Evolutionary conservation across 2,797 vertebrate genomes (phyloP), one percentile per base, ranked within the genome.

Genomic region (Oreochromis grahami): DNA sequence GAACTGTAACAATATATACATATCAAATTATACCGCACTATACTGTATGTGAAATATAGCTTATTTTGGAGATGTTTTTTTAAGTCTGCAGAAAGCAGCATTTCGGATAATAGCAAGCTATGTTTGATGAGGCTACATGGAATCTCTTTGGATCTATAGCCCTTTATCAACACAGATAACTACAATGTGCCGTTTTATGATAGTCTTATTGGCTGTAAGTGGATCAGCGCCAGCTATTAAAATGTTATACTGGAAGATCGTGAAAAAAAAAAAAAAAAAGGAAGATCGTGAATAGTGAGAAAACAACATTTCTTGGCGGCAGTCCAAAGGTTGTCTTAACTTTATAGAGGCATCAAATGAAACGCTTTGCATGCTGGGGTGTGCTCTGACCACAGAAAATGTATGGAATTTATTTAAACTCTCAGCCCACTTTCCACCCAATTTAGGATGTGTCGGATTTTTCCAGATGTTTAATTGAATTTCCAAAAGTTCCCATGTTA

Each of bases 391-490:
- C 94, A 70, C 92, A 94, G 88, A 95, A 93, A 93, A 94, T 94
- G 89, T 94, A 94, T 93, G 93, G 94, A 94, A 96, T 96, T 91
- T 93, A 95, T 95, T 95, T 95, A 91, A 93, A 94, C 92, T 50
- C 88, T 82, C 21, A 80, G 63, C 58, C 63, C 34, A 14, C 80
- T 63, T 90, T 91, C 85, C 86, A 80, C 77, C 80, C 79, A 83
- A 86, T 82, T 78, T 84, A 79, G 77, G 87, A 81, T 90, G 87
- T 86, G 93, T 90, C 86, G 70, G 80, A 83, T 90, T 85, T 90
- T 92, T 94, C 92, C 93, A 95, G 93, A 93, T 94, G 92, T 94
- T 93, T 86, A 87, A 90, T 87, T 91, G 89, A 91, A 91, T 84
- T 86, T 79, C 82, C 79, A 45, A 86, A 90, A 87, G 89, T 89